Base-by-base conservation (phyloP, 2,797 vertebrate genomes). In the Huso huso region DNA sequence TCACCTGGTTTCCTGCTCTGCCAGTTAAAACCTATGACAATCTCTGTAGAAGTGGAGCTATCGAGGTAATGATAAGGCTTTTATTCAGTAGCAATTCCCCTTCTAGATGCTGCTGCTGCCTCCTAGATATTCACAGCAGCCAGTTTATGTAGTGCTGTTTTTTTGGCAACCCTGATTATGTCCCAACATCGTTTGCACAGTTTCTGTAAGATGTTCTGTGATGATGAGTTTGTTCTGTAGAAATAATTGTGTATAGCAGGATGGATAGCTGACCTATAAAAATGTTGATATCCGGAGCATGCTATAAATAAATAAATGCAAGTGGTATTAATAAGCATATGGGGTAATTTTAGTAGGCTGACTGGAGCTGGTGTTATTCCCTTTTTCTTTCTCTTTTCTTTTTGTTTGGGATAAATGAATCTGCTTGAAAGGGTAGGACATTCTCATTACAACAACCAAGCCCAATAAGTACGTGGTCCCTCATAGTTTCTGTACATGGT, bases 191-290 rank as follows among this genome's bases (percentile, higher is more conserved):
- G 13, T 62, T 48, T 68, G 53, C 63, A 63, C 61, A 68, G 67
- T 68, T 53, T 68, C 67, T 68, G 62, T 68, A 64, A 63, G 62
- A 51, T 68, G 15, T 64, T 62, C 61, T 68, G 67, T 68, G 67
- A 58, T 68, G 62, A 63, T 49, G 61, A 57, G 53, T 58, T 68
- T 68, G 62, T 68, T 63, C 63, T 68, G 67, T 68, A 64, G 57
- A 68, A 49, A 64, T 64, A 63, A 63, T 53, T 68, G 67, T 68
- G 67, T 63, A 68, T 57, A 52, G 57, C 53, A 57, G 67, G 63
- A 57, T 68, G 63, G 63, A 62, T 52, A 64, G 67, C 61, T 53
- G 61, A 63, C 61, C 57, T 63, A 68, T 63, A 68, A 51, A 61
- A 62, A 64, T 53, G 63, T 63, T 63, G 67, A 13, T 68, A 57